Evolutionary conservation across 2,797 vertebrate species (phyloP), one percentile per base, ranked within the genome.

Genomic region (Mormyrops boulengeri): DNA sequence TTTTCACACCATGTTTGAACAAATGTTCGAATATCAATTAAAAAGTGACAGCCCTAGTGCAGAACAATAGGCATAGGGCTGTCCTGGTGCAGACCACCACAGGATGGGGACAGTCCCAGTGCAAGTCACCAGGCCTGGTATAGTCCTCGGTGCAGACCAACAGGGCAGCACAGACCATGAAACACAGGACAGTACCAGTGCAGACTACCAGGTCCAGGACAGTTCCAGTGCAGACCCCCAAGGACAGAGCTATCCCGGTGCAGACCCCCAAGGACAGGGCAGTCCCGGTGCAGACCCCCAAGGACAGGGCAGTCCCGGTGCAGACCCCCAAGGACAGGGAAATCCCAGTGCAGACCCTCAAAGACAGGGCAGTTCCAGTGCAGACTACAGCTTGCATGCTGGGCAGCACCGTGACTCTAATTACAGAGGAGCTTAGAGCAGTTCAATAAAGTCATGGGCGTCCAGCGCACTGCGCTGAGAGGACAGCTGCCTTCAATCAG

Each of bases 401-500:
- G 50, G 53, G 17, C 41, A 47, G 4, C 9, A 22, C 84, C 9
- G 4, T 22, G 47, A 52, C 4, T 53, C 26, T 53, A 52, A 53
- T 86, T 49, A 30, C n/a, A 17, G 84, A 49, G 80, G 38, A 85
- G 22, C 47, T 86, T 49, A 86, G 47, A 34, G 26, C 47, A n/a
- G 14, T 52, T 49, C 84, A 86, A 34, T 86, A 53, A 86, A 30
- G 12, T 30, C 47, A 30, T 86, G 47, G 50, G n/a, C 2, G 9
- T n/a, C 19, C 5, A 2, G 80, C 8, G 2, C 0, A 1, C 8
- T 53, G 26, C 50, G 14, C 8, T 30, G 8, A 22, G 22, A 11
- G 47, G 11, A 53, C 49, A 86, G 84, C 84, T 86, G 84, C 47
- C 47, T 86, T 53, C 84, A 86, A 53, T 86, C n/a, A 85, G 11